Conservation (phyloP, 1,140 invertebrate species). For the Drosophila funebris region DNA sequence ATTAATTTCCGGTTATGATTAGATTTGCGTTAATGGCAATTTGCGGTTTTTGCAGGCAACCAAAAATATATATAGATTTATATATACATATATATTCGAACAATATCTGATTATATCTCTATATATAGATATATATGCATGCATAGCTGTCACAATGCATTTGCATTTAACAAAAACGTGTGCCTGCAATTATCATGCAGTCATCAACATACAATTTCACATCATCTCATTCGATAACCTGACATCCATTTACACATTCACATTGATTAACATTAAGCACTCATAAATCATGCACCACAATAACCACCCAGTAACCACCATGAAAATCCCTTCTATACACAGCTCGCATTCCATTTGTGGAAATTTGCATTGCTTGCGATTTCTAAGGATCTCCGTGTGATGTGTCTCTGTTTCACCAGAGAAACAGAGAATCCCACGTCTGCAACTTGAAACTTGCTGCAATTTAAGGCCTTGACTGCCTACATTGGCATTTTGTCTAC, state of each 20-base stretch:
- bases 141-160: conserved; percentile 40
- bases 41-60: conserved; percentile 78
- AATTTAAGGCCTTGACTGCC: neutral
- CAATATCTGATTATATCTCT: conserved; percentile 9
- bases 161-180: conserved; percentile 55
- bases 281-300: conserved; percentile 54
- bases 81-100: conserved; percentile 10
- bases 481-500: conserved; percentile 4
- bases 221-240: neutral
- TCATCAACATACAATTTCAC: conserved; percentile 4
- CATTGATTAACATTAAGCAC: conserved; percentile 71
- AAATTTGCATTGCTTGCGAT: conserved; percentile 49
- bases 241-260: neutral
- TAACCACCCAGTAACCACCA: conserved; percentile 6
- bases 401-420: no score
- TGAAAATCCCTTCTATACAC: neutral
- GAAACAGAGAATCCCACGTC: no score
- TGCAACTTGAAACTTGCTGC: neutral
- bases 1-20: conserved; percentile 84
- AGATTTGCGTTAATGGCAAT: conserved; percentile 84
- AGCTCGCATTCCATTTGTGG: conserved; percentile 36
- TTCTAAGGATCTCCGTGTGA: neutral
- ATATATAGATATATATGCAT: conserved; percentile 1
- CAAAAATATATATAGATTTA: conserved; percentile 41
- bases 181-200: conserved; percentile 55